A percentile compares a stretch with the other conserved stretches of the same genome.
Evolutionary conservation across 2,113 vertebrate species (phyloP).

Genomic region (zebrafish (Danio rerio)): DNA sequence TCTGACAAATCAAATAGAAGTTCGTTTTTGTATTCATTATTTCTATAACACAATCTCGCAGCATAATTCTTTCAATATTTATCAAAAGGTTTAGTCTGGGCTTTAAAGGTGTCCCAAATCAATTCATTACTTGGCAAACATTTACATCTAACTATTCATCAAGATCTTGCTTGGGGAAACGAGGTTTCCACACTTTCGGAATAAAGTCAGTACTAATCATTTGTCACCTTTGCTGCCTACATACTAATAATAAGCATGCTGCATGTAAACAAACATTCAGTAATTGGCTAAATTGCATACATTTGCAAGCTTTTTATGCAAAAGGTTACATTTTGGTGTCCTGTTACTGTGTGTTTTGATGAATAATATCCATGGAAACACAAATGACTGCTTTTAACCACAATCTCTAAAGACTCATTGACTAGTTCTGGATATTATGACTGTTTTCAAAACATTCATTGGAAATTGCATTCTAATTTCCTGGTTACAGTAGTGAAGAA

Average conservation of each 20-base stretch:
- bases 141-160: background rate
- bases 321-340: background rate
- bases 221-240: slow-evolving; percentile 19
- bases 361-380: background rate
- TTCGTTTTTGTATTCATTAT: background rate
- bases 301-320: background rate
- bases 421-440: background rate
- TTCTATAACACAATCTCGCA: background rate
- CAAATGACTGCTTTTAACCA: background rate
- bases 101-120: background rate
- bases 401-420: background rate
- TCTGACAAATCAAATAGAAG: no score
- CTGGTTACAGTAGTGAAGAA: background rate
- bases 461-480: background rate
- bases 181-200: background rate
- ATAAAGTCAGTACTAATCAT: background rate
- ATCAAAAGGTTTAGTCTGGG: background rate
- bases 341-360: background rate
- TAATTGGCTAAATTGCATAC: background rate
- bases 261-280: slow-evolving; percentile 9
- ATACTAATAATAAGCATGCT: background rate
- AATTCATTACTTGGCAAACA: background rate
- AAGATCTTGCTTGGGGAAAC: background rate
- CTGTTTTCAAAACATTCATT: background rate
- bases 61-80: background rate